Percentiles rank a stretch among this genome's conserved stretches.
These are phyloP conservation scores for Orthosia gracilis DNA, from an alignment of 2,888 invertebrate species.

Conservation along the genomic window DNA sequence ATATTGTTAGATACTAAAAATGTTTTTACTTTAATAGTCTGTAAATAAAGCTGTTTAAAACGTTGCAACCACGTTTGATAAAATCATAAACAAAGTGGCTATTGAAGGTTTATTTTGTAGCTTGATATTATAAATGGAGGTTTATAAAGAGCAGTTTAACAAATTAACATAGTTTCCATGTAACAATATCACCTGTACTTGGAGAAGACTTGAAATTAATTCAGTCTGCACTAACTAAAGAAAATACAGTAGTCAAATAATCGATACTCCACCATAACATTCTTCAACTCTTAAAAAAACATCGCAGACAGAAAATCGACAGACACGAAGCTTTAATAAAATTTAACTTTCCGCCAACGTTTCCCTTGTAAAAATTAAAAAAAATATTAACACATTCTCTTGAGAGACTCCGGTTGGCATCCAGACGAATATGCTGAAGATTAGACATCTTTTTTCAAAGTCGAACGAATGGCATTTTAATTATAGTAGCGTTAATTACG, in stretches of 20 bases:
- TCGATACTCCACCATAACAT: background rate
- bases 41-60: too few relatives aligned
- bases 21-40: too few relatives aligned
- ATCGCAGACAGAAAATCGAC: constrained; percentile 1
- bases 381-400: constrained; percentile 46
- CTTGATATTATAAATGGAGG: too few relatives aligned
- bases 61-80: too few relatives aligned
- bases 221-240: background rate
- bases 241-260: background rate
- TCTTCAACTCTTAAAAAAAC: background rate
- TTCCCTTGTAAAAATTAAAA: constrained; percentile 10
- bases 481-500: constrained; percentile 88
- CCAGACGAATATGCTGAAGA: constrained; percentile 61
- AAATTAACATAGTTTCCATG: too few relatives aligned
- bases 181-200: too few relatives aligned
- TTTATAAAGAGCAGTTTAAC: too few relatives aligned
- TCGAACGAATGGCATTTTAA: constrained; percentile 88
- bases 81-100: too few relatives aligned
- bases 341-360: background rate
- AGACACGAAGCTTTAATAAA: background rate
- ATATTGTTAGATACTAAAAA: too few relatives aligned
- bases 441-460: constrained; percentile 76
- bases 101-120: too few relatives aligned
- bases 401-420: constrained; percentile 38
- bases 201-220: background rate